These are phyloP conservation scores for Carlito syrichta DNA, from an alignment of 2,113 vertebrate genomes.

Conservation along the genomic window DNA sequence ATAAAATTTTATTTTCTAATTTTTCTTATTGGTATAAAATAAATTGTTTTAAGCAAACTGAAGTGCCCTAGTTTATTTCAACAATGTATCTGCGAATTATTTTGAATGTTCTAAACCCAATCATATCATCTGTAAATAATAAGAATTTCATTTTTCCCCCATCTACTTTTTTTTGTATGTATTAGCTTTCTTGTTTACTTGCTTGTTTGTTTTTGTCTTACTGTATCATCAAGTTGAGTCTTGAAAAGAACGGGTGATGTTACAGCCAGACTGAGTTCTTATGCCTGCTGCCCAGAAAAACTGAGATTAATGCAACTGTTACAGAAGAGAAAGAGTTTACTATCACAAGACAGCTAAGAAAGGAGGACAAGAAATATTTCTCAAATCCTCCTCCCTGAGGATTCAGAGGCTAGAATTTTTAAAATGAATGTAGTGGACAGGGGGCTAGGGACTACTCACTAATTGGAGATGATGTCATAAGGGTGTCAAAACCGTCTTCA, in stretches of 20 bases:
- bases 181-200: not conserved
- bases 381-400: too few species aligned
- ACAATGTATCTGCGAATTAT: not conserved
- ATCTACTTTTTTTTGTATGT: not conserved
- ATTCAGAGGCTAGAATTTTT: too few species aligned
- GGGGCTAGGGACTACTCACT: too few species aligned
- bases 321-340: too few species aligned
- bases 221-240: not conserved
- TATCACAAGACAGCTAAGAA: too few species aligned
- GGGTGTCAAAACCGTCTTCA: too few species aligned
- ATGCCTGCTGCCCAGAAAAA: too few species aligned
- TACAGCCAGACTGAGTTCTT: too few species aligned
- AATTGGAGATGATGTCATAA: too few species aligned
- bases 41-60: not conserved
- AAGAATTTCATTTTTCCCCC: not conserved
- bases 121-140: not conserved
- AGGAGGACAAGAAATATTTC: too few species aligned
- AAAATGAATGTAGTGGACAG: too few species aligned
- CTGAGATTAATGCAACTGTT: too few species aligned
- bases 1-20: not conserved
- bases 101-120: not conserved
- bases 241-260: not conserved
- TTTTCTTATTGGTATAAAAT: not conserved
- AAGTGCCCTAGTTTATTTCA: not conserved
- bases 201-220: not conserved